Evolutionary conservation across 35 echinoderm and acorn worm species (phyloP), one percentile per base, ranked within the genome.

Genomic region (Patiria miniata): DNA sequence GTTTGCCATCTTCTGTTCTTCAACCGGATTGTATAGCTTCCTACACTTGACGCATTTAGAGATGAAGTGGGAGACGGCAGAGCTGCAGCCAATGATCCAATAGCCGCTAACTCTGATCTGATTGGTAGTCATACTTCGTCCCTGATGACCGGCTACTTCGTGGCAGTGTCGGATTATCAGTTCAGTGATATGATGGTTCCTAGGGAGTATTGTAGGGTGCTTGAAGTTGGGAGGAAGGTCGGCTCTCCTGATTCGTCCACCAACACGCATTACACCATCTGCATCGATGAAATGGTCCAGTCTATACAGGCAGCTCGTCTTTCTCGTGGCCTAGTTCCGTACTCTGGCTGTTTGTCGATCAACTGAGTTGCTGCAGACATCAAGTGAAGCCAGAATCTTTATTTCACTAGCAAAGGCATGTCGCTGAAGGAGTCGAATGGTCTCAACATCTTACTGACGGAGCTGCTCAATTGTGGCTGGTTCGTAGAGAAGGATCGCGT

Each of bases 231-330:
- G 17, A 51, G 92, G 51, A 1, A 90, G n/a, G 22, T 89, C 42
- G 0, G 82, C 32, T 76, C 78, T 86, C 83, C 81, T 86, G 68
- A 94, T 69, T 23, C 92, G 92, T 39, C 92, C 92, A 55, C 89
- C 94, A 30, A 95, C 94, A 44, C 82, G n/a, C 51, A 92, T 51
- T 22, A 92, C 10, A 21, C 94, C 94, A 86, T 92, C 81, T 29
- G 32, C 55, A 56, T 95, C 89, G 14, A 91, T 79, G 34, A 92
- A 86, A 38, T 85, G 94, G 73, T 89, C 54, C 26, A 93, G 40
- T 2, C 2, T 37, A 47, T 47, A 81, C 1, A 85, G 65, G n/a
- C 47, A 16, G 40, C 68, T 85, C 4, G 19, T 40, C 39, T 77
- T 81, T 29, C 84, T 89, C 18, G 83, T 26, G 28, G 17, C 12